A percentile compares a stretch with the other conserved stretches of the same genome.
phyloP scores from a whole-genome alignment of 2,888 invertebrate genomes.

The Cerceris ruficornis region DNA sequence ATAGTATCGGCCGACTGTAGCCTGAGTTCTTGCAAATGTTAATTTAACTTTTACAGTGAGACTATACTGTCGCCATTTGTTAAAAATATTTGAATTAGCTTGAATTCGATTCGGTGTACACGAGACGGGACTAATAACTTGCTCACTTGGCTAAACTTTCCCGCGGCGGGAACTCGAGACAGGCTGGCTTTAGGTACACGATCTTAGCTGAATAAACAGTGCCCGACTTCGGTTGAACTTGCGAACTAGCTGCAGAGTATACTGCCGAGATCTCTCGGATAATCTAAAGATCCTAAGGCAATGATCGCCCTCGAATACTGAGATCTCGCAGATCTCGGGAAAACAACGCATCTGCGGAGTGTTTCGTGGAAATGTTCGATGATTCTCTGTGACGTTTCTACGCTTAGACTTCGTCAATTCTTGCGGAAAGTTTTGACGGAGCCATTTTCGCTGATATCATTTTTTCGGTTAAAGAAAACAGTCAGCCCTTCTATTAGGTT shows the following conservation, averaged over 20 bases:
- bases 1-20: too few relatives aligned
- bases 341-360: neutral
- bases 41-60: too few relatives aligned
- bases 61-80: neutral
- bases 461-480: too few relatives aligned
- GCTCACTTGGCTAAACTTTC: constrained; percentile 32
- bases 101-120: neutral
- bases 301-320: constrained; percentile 16
- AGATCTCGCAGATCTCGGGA: neutral
- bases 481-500: too few relatives aligned
- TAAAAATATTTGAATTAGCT: neutral
- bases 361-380: too few relatives aligned
- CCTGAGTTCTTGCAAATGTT: too few relatives aligned
- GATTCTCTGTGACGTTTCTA: too few relatives aligned
- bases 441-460: too few relatives aligned
- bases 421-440: too few relatives aligned
- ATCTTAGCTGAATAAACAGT: constrained; percentile 50
- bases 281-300: constrained; percentile 39
- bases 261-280: constrained; percentile 43
- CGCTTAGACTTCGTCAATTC: too few relatives aligned
- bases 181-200: constrained; percentile 26
- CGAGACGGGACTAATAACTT: constrained; percentile 18
- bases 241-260: constrained; percentile 34
- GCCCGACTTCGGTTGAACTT: constrained; percentile 43
- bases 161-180: constrained; percentile 25